Evolutionary conservation across 2,113 vertebrate species (phyloP), one percentile per base, ranked within the genome.

Genomic region (Tapirus terrestris): DNA sequence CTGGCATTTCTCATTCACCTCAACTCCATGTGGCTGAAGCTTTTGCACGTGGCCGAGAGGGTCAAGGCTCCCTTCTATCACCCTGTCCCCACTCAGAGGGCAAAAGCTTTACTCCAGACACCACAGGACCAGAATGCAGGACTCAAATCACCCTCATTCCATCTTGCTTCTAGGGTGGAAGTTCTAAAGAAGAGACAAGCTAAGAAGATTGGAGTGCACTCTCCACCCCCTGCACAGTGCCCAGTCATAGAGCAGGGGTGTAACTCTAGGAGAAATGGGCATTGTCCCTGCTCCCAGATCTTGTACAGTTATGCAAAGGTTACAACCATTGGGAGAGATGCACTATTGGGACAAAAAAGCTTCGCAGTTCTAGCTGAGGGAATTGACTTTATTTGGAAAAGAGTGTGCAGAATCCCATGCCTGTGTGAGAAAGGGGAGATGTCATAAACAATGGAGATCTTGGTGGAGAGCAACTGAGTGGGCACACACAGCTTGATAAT

Each of bases 181-280:
- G 45, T 91, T 76, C 25, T 33, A 72, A 29, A 82, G 3, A 11
- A 75, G 4, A 23, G 3, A 27, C 1, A 81, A 65, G 2, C 4
- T n/a, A 84, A 12, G 4, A 84, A 39, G 2, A 63, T 1, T 3
- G 11, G 31, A 10, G 5, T 43, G 72, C n/a, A n/a, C 3, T 45
- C 3, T 11, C 17, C 16, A 20, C 1, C 10, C n/a, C 4, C 4
- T 51, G 1, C 6, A 33, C 4, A 82, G 5, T 0, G 27, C 25
- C 6, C 65, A 33, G 14, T 75, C 18, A 14, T 31, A 81, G 18
- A 80, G 29, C 5, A 73, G 3, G 20, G 9, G 7, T 39, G 2
- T 48, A 75, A 88, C 23, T 96, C 16, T 10, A 63, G 43, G 11
- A 73, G 27, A 67, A 36, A 73, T 20, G 6, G 1, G 1, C 20